Evolutionary conservation across 37 sponge, comb jelly and placozoan species (phyloP).

Genomic region (Aphrocallistes beatrix): DNA sequence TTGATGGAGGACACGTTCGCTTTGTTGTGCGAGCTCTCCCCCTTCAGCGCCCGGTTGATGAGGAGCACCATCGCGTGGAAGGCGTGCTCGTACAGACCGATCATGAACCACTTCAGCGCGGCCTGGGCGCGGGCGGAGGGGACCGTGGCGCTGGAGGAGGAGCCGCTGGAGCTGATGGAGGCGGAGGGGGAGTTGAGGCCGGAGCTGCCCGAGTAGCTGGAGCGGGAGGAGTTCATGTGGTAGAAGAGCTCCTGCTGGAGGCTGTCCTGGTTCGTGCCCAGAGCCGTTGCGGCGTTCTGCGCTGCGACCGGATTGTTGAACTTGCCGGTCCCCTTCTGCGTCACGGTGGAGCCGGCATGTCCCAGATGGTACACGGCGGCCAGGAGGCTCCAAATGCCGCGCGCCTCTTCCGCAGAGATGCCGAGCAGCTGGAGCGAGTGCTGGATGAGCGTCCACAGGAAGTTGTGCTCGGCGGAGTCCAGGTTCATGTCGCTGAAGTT

Average conservation of each 20-base stretch:
- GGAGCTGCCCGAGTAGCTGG: constrained; percentile 26
- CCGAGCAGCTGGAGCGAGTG: constrained; percentile 54
- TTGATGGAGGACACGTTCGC: constrained; percentile 53
- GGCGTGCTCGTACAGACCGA: constrained; percentile 92
- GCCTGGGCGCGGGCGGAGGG: constrained; percentile 16
- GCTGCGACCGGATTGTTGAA: constrained; percentile 89
- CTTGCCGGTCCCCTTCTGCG: constrained; percentile 46
- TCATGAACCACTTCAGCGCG: constrained; percentile 30
- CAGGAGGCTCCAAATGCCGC: constrained; percentile 84
- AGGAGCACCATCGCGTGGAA: constrained; percentile 77
- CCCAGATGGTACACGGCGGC: constrained; percentile 96
- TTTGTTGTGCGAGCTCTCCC: constrained; percentile 14
- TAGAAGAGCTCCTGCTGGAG: constrained; percentile 73
- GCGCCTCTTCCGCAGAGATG: constrained; percentile 70
- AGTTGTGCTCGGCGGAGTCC: constrained; percentile 47
- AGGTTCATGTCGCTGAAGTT: constrained; percentile 31
- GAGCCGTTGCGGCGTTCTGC: constrained; percentile 78
- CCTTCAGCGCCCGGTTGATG: constrained; percentile 68
- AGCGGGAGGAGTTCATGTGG: background rate
- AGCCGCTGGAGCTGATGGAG: constrained; percentile 28
- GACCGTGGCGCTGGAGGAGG: constrained; percentile 11
- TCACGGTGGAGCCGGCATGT: constrained; percentile 69
- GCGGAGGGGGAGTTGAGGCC: constrained; percentile 23
- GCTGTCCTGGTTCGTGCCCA: constrained; percentile 81
- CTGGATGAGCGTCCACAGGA: constrained; percentile 70